Evolutionary conservation across 23 tunicate species (phyloP), one percentile per base, ranked within the genome.

Genomic region (Botrylloides violaceus): DNA sequence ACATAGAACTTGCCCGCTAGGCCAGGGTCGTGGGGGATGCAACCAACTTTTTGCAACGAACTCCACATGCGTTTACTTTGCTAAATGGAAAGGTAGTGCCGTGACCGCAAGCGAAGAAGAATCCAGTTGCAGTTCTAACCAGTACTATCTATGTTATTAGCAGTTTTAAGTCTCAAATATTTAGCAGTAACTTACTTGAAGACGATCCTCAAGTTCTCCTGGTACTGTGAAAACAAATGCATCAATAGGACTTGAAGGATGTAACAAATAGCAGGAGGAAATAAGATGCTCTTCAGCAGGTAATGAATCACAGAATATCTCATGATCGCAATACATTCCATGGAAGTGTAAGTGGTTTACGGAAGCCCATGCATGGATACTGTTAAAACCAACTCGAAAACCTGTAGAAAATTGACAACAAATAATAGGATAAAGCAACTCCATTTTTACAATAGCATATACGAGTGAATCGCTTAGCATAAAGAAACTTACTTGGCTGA

Each of bases 301-400:
- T 27, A 71, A 27, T 3, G 63, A 50, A 79, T 90, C 97, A 15
- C 79, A 32, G 55, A 78, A 90, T 2, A 90, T n/a, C 34, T 65
- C 80, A 62, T 77, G 50, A 36, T 86, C 68, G 35, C 74, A 65
- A 32, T 80, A 85, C 98, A 93, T 86, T 5, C 83, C 92, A 77
- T 93, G 98, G 39, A 64, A 77, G 65, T 93, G 98, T 24, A 93
- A 60, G 65, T 93, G 98, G 61, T 93, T 93, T 23, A 93, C 73
- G 15, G 98, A 93, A 24, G 98, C 98, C 98, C 98, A 93, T 23
- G 98, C 98, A 77, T 85, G 88, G 22, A 93, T 29, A 39, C 88
- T 84, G 78, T 93, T 93, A 59, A 93, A 93, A 12, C 92, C 87
- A 62, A 93, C 75, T 3, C 93, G 78, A 73, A 93, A 85, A 43